Evolutionary conservation across 2,888 invertebrate genomes (phyloP), one percentile per base, ranked within the genome.

Genomic region (Cheilosia scutellata): DNA sequence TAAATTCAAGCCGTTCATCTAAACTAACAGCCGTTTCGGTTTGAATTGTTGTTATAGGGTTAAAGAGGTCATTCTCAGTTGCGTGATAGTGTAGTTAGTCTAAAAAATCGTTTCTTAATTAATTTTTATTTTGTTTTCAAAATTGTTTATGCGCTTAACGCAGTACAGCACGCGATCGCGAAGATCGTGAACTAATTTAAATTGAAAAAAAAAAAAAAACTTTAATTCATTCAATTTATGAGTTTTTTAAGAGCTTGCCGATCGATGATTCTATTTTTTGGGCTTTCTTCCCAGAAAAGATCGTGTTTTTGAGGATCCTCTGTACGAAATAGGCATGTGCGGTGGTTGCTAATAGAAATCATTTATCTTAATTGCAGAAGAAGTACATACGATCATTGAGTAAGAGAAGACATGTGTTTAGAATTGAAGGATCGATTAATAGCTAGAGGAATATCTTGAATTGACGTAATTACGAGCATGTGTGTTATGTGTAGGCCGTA

Each of bases 341-440:
- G 62, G 37, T 55, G 29, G 44, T 75, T 62, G 58, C 65, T 71
- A 68, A 70, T 79, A 63, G 74, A 79, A 57, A 33, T 62, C 74
- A 78, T 83, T 74, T 74, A 74, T 79, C 63, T 63, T 25, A 68
- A 68, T 78, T 72, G 53, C 62, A 60, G 62, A 68, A 57, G 29
- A 47, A 70, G 11, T 25, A 27, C 11, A 25, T 51, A 29, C 25
- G 6, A 16, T 44, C 40, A 65, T 65, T 65, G 42, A 51, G 57
- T 55, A 55, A 71, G 16, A 42, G n/a, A 53, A 82, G 47, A 74
- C 83, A 78, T 66, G 66, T 78, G 78, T 66, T 51, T 68, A 4
- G 33, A 66, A 63, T 74, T 57, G 16, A 33, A 40, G 74, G 57
- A 83, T 79, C 74, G 79, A 83, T 79, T 79, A 49, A 75, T 79